Conservation (phyloP, 2,113 vertebrate genomes). For the Phalacrocorax pelagicus region DNA sequence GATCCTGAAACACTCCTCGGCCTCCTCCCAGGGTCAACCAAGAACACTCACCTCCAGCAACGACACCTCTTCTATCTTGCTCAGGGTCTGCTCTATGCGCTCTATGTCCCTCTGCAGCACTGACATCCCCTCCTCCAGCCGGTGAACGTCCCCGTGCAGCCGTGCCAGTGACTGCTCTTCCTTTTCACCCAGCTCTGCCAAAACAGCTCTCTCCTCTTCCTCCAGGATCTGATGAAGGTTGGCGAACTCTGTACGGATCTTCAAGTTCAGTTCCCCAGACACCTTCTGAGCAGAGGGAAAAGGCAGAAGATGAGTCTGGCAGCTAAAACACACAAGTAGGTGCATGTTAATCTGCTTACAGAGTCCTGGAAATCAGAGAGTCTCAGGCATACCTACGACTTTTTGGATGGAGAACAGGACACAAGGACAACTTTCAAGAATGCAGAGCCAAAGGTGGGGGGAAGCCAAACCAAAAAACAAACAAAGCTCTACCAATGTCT, state of each 20-base stretch:
- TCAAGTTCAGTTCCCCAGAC: slow-evolving; percentile 70
- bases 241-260: slow-evolving; percentile 77
- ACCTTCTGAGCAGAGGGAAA: slow-evolving; percentile 37
- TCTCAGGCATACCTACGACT: background rate
- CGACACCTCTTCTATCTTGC: background rate
- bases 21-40: background rate
- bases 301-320: background rate
- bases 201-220: slow-evolving; percentile 73
- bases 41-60: slow-evolving; percentile 72
- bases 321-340: background rate
- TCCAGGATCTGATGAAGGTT: slow-evolving; percentile 79
- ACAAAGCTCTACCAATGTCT: background rate
- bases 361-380: background rate
- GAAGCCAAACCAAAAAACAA: background rate
- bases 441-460: background rate
- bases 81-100: slow-evolving; percentile 43
- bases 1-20: background rate
- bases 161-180: slow-evolving; percentile 65
- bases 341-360: background rate
- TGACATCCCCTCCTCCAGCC: slow-evolving; percentile 39
- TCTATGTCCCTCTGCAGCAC: slow-evolving; percentile 70
- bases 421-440: background rate
- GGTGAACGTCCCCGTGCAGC: slow-evolving; percentile 65
- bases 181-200: slow-evolving; percentile 74
- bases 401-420: background rate